Evolutionary conservation across 2,113 vertebrate genomes (phyloP), one percentile per base, ranked within the genome.

Genomic region (Rhinolophus sinicus): DNA sequence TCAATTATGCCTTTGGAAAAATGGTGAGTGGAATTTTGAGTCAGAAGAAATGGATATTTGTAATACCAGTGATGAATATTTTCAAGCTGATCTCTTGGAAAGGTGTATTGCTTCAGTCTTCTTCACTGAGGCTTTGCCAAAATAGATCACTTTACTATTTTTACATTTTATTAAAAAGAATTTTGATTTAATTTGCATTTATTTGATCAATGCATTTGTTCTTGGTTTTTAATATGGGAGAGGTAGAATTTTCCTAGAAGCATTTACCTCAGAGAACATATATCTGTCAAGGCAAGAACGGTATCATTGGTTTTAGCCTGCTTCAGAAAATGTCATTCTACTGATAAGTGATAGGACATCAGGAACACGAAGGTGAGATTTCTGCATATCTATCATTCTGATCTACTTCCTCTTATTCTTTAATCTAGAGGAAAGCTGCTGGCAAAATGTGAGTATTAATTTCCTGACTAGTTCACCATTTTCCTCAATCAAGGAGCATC

Each of bases 361-460:
- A 94, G 24, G 19, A 94, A 52, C n/a, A 75, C 84, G 44, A 88
- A 58, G 14, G 18, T 70, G 26, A 93, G 24, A 69, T 44, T 67
- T 90, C 21, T 73, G 26, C 26, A 44, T 56, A 26, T 52, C 44
- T 73, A 11, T 62, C 82, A 72, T 82, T 67, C 60, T 88, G 72
- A 54, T 73, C 24, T 52, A 69, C 18, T 3, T 75, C 22, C 30
- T 95, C 12, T 30, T 81, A 40, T 35, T 97, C 56, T 82, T 8
- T 83, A 94, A 83, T 89, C 47, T 35, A 97, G 52, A 58, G 54
- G 35, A 92, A 97, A 84, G 16, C 18, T 75, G 16, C 44, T 44
- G 33, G 87, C 14, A 91, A 77, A 72, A 81, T 58, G 26, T 83
- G 30, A 95, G 14, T 33, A 47, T 64, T 85, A 65, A 82, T 89